Evolutionary conservation across 1,140 invertebrate species (phyloP).

Genomic region (Paraescarpia echinospica): DNA sequence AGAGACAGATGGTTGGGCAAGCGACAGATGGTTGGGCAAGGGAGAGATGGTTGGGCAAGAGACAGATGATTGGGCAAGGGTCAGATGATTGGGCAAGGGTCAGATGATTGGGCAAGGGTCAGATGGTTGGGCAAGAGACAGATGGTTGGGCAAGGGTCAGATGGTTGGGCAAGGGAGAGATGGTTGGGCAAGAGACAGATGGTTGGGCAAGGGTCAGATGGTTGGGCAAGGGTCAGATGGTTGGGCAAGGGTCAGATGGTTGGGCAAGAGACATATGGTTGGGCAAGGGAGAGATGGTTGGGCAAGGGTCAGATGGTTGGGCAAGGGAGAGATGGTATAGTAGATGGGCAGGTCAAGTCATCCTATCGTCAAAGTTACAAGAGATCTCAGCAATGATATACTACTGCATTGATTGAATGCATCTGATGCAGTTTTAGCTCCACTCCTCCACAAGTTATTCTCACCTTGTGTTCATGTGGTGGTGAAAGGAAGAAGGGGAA

Average conservation of each 20-base stretch:
- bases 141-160: too few relatives aligned
- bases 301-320: too few relatives aligned
- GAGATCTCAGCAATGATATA: background rate
- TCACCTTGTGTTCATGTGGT: background rate
- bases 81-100: background rate
- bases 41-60: background rate
- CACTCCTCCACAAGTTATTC: too few relatives aligned
- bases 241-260: background rate
- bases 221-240: background rate
- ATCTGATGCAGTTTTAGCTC: background rate
- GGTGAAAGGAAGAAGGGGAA: too few relatives aligned
- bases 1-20: too few relatives aligned
- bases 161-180: too few relatives aligned
- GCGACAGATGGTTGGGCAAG: too few relatives aligned
- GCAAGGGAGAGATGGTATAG: background rate
- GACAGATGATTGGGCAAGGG: background rate
- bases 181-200: background rate
- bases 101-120: background rate
- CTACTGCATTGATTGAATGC: background rate
- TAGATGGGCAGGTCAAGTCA: background rate
- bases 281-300: too few relatives aligned
- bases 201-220: background rate
- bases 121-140: too few relatives aligned
- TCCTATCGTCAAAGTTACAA: background rate
- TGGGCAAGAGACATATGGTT: too few relatives aligned